These are phyloP conservation scores for Brenthis daphne DNA, from an alignment of 2,888 invertebrate species.

Conservation along the genomic window DNA sequence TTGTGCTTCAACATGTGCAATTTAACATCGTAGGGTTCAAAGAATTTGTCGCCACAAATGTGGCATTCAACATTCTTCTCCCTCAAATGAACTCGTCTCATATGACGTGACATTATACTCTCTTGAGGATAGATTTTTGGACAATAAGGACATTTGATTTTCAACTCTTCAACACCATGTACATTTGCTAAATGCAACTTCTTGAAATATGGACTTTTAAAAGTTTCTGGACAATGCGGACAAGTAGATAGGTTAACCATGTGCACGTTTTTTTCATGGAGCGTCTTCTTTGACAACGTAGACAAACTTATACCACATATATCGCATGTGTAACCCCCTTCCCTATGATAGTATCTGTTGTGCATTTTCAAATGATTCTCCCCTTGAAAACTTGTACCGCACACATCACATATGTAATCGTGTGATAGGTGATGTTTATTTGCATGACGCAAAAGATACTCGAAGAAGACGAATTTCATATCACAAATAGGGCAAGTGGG, in stretches of 20 bases:
- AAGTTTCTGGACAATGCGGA: conserved; percentile 70
- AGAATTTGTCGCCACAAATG: conserved; percentile 72
- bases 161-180: conserved; percentile 71
- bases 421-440: conserved; percentile 73
- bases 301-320: conserved; percentile 76
- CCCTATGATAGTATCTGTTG: conserved; percentile 71
- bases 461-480: conserved; percentile 72
- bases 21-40: conserved; percentile 71
- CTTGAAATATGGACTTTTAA: conserved; percentile 72
- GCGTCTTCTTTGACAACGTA: conserved; percentile 69
- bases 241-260: conserved; percentile 65
- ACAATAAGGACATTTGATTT: conserved; percentile 74
- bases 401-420: conserved; percentile 75
- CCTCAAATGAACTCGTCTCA: conserved; percentile 81
- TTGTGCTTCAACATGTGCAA: conserved; percentile 80
- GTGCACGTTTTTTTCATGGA: conserved; percentile 73
- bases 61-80: conserved; percentile 75
- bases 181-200: conserved; percentile 71
- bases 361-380: conserved; percentile 77
- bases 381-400: conserved; percentile 75
- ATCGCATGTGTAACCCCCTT: conserved; percentile 70
- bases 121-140: conserved; percentile 76
- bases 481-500: conserved; percentile 71
- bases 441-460: conserved; percentile 69
- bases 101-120: conserved; percentile 83